Evolutionary conservation across 2,888 invertebrate genomes (phyloP), one percentile per base, ranked within the genome.

Genomic region (Sylvicola cinctus): DNA sequence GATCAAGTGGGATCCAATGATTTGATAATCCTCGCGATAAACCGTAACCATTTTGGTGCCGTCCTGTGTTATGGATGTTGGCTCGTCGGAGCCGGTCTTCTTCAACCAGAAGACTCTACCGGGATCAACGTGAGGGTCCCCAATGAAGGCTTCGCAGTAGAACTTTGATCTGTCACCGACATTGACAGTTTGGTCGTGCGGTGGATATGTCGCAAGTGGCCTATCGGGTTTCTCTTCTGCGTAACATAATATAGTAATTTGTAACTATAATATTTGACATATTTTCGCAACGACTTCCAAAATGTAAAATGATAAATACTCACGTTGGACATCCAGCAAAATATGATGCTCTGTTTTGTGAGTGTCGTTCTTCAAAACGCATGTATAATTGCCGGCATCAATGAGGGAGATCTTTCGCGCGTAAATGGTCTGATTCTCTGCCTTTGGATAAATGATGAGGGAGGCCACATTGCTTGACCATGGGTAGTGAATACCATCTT

Each of bases 101-200:
- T n/a, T n/a, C n/a, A n/a, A n/a, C n/a, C n/a, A n/a, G n/a, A n/a
- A n/a, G n/a, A n/a, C n/a, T n/a, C n/a, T n/a, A n/a, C n/a, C n/a
- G n/a, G n/a, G n/a, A n/a, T n/a, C n/a, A n/a, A n/a, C n/a, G n/a
- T n/a, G n/a, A n/a, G n/a, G n/a, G n/a, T n/a, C n/a, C n/a, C 79
- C 79, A 37, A 75, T 70, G 47, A 78, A 76, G 31, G 77, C 78
- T 57, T 79, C 80, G 55, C 80, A 79, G 60, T 73, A 79, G 32
- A 79, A 60, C 35, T 78, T 62, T 23, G 72, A 61, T n/a, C 62
- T 56, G 36, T 64, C 63, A 7, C 73, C 76, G 38, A 71, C 58
- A 36, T 65, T 63, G 36, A 67, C 66, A 55, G 68, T 64, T 52
- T 70, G 68, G 45, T 75, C 68, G 42, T 63, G 60, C 11, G 77